Evolutionary conservation across 2,113 vertebrate species (phyloP), one percentile per base, ranked within the genome.

Genomic region (Kryptolebias marmoratus): DNA sequence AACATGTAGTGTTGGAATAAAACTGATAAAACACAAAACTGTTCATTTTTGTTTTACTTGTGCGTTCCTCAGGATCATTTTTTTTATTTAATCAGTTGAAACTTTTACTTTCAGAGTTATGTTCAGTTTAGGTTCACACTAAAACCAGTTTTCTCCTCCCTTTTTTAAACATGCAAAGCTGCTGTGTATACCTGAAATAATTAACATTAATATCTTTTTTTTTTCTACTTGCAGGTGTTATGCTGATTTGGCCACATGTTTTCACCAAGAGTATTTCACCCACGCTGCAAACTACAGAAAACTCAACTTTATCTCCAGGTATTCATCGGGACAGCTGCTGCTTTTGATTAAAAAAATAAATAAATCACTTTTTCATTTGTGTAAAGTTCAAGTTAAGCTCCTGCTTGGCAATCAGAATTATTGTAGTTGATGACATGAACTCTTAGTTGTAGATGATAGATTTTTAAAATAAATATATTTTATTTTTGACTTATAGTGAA

Each of bases 211-310:
- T 52, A 22, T 6, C 31, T 27, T 2, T 70, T 30, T n/a, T 61
- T 32, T 9, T 64, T 73, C 32, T n/a, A 55, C 10, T 10, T 42
- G 39, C 87, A 92, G 90, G 86, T 36, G 39, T 90, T 15, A 36
- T 87, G 66, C 74, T 89, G 56, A 66, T 92, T 12, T 89, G 87
- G 84, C 79, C 79, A 0, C 36, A 61, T 54, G 81, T 5, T 0
- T 45, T 87, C 11, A 71, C 87, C 11, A 42, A 57, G 48, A 88
- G 72, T 28, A 48, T 84, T 36, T 62, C 82, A 0, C 65, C 72
- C 61, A 49, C 15, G 39, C 59, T 56, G 14, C 75, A 67, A 13
- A 47, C 53, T 1, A 28, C 66, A 42, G 74, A 74, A 58, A 8
- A 44, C 32, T 11, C 50, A 42, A 71, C 72, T 48, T 18, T 74